Conservation (phyloP, 2,113 vertebrate species). For the Sylvia atricapilla region DNA sequence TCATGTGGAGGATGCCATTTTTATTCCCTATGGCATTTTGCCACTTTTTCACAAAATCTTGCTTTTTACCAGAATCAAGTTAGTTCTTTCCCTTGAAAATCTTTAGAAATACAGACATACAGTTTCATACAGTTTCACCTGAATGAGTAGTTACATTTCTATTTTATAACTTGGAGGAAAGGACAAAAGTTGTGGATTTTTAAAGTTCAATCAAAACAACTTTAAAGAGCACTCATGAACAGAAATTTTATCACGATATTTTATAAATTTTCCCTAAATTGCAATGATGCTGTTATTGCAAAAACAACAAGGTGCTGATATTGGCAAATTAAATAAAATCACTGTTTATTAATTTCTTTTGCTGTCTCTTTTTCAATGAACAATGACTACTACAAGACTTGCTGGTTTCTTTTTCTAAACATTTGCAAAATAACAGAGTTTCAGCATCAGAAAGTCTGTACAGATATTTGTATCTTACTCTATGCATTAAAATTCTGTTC, state of each 20-base stretch:
- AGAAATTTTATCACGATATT: neutral
- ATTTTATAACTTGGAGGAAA: neutral
- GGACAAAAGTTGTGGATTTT: neutral
- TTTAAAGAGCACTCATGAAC: neutral
- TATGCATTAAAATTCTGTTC: neutral
- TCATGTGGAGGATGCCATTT: neutral
- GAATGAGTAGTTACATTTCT: neutral
- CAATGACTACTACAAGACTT: neutral
- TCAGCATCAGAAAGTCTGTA: neutral
- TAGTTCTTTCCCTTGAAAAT: neutral
- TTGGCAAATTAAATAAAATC: neutral
- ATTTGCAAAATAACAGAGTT: neutral
- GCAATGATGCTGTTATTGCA: neutral
- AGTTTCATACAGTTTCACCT: neutral
- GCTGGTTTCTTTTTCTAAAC: neutral
- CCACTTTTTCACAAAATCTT: neutral
- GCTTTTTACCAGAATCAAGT: neutral
- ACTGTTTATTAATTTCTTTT: neutral
- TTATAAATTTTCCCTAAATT: neutral
- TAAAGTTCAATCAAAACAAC: neutral
- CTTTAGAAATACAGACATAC: neutral
- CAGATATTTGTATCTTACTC: neutral
- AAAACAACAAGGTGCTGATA: neutral
- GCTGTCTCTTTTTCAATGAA: neutral
- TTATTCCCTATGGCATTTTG: neutral